A percentile compares a stretch with the other conserved stretches of the same genome.
phyloP scores from a whole-genome alignment of 2,888 invertebrate species.

The Mesorhabditis sp. region DNA sequence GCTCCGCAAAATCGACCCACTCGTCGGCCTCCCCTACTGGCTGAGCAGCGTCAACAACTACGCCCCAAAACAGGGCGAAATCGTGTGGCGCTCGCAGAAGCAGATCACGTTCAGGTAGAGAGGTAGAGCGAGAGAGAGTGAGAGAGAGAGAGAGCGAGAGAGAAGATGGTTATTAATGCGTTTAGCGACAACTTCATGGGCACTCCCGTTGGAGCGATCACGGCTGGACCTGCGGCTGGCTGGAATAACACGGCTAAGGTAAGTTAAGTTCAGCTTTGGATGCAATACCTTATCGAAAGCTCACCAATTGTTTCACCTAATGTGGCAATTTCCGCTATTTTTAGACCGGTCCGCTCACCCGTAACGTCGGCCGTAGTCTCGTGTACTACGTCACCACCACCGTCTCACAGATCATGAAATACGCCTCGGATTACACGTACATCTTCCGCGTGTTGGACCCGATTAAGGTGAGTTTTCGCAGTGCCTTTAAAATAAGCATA shows the following conservation, averaged over 20 bases:
- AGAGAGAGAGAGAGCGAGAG: too few relatives aligned
- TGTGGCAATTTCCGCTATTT: background rate
- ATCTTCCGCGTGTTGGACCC: background rate
- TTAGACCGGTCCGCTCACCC: background rate
- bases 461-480: background rate
- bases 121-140: too few relatives aligned
- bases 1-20: background rate
- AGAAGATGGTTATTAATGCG: too few relatives aligned
- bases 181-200: background rate
- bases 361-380: background rate
- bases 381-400: background rate
- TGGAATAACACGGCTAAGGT: background rate
- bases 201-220: background rate
- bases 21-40: background rate
- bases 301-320: too few relatives aligned
- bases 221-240: background rate
- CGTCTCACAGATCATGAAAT: background rate
- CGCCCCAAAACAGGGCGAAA: background rate
- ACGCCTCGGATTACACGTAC: background rate
- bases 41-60: background rate
- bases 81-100: background rate
- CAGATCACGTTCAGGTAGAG: background rate
- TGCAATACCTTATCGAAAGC: too few relatives aligned
- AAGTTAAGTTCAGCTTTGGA: too few relatives aligned
- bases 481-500: too few relatives aligned